Percentiles rank a stretch among this genome's conserved stretches.
phyloP scores from a whole-genome alignment of 2,888 invertebrate species.

The Hipparchia sbordonii region DNA sequence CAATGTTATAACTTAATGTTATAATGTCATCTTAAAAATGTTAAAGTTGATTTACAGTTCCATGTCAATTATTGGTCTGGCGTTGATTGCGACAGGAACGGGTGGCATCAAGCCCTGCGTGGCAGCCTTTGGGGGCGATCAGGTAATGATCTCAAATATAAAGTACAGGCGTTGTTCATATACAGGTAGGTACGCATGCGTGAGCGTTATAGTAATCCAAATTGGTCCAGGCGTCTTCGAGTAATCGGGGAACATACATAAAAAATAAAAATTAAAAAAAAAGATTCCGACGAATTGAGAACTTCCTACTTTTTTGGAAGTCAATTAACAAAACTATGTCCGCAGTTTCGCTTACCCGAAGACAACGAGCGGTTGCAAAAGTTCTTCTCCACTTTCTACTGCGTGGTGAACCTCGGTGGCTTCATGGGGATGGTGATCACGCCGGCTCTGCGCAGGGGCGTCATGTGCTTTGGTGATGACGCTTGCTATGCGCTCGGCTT shows the following conservation, averaged over 20 bases:
- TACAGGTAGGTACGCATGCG: too few relatives aligned
- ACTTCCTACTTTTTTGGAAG: too few relatives aligned
- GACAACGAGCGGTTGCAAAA: constrained; percentile 86
- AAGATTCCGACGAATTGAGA: too few relatives aligned
- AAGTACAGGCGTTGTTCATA: too few relatives aligned
- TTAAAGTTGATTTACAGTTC: constrained; percentile 58
- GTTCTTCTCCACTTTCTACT: constrained; percentile 93
- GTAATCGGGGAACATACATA: too few relatives aligned
- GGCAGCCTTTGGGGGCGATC: constrained; percentile 93
- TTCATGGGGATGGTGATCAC: constrained; percentile 87
- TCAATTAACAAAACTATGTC: background rate
- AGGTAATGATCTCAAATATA: constrained; percentile 58
- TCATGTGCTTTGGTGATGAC: constrained; percentile 86
- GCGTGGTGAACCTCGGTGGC: constrained; percentile 88
- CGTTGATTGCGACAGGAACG: constrained; percentile 88
- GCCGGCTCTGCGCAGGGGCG: constrained; percentile 86
- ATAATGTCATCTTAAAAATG: too few relatives aligned
- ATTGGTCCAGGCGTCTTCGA: too few relatives aligned
- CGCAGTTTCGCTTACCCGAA: constrained; percentile 84
- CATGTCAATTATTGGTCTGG: constrained; percentile 81
- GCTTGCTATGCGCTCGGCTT: constrained; percentile 89
- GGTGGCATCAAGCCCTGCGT: constrained; percentile 95
- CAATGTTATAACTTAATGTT: too few relatives aligned
- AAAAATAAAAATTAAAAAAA: too few relatives aligned
- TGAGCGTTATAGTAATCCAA: too few relatives aligned